These are phyloP conservation scores for Anastrepha obliqua DNA, from an alignment of 1,140 invertebrate species.

Conservation along the genomic window DNA sequence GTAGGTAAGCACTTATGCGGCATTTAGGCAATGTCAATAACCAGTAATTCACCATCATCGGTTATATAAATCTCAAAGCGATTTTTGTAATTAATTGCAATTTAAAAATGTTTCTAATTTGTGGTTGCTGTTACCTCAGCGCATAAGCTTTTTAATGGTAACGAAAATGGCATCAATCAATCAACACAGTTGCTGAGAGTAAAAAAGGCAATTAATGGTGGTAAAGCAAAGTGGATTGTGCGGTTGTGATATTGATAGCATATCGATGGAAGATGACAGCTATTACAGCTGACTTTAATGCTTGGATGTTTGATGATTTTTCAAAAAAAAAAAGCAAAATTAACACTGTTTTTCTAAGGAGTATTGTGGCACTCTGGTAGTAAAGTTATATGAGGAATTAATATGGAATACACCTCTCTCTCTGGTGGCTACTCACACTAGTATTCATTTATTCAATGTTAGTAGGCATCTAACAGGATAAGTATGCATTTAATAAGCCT, in stretches of 20 bases:
- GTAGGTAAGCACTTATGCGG: neutral
- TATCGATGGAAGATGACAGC: neutral
- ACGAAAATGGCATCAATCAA: slow-evolving; percentile 24
- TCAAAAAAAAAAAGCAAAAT: neutral
- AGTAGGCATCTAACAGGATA: too few species aligned
- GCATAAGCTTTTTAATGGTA: slow-evolving; percentile 17
- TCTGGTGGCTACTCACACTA: too few species aligned
- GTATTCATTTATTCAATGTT: too few species aligned
- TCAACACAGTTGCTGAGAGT: neutral
- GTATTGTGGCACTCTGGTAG: too few species aligned
- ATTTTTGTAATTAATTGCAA: slow-evolving; percentile 46
- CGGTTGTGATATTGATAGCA: neutral
- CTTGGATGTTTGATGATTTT: neutral
- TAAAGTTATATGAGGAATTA: too few species aligned
- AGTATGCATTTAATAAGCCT: too few species aligned
- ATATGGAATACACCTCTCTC: too few species aligned
- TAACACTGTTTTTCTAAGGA: too few species aligned
- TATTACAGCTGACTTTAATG: neutral
- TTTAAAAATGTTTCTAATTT: slow-evolving; percentile 46
- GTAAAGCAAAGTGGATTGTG: neutral
- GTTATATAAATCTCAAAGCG: neutral
- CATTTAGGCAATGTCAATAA: neutral
- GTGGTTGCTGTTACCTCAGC: slow-evolving; percentile 2
- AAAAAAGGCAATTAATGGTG: neutral
- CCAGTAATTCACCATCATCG: neutral